Base-by-base conservation (phyloP, 2,888 invertebrate species). In the Chaitophorus viminalis region DNA sequence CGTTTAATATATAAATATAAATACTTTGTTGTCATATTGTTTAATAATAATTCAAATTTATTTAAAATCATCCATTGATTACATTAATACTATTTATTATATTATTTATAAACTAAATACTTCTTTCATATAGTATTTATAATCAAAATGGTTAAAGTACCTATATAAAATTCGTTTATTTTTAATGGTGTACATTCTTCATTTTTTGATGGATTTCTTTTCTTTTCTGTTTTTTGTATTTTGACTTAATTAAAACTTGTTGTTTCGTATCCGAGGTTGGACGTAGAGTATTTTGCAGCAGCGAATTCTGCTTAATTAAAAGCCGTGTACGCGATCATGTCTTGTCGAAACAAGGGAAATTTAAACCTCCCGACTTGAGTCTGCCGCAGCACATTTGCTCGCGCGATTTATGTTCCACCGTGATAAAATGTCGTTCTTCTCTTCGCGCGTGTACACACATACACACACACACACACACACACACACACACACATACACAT, bases 261-360 rank as follows among this genome's bases (percentile, higher is more conserved):
- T 39, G 39, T 77, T 46, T 76, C 21, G 52, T 29, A 14, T 31
- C 33, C 54, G 52, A 54, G 78, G 54, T 78, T 25, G 78, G 33
- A 78, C 52, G 52, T 21, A 21, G 60, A 60, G 60, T 25, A 9
- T 60, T 68, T 68, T 31, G 29, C 29, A 1, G 11, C 3, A 8
- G 25, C 21, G 36, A 36, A 39, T 74, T 25, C 36, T 25, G 36
- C 36, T 83, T 75, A 83, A 83, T 83, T 83, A 83, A 83, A 83
- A 83, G 36, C 83, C 75, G 39, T 75, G 83, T 83, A 75, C 52
- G 54, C 39, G 74, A 75, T 83, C 75, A 29, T 75, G 75, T 74
- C 82, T 54, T 36, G 83, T 65, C 75, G 75, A 54, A 75, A 83
- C 74, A 46, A 82, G 60, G 83, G 75, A 83, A 75, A 65, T 75